Percentiles rank a stretch among this genome's conserved stretches.
Conservation (phyloP, 2,113 vertebrate species). For the Nansenia antarctica region DNA sequence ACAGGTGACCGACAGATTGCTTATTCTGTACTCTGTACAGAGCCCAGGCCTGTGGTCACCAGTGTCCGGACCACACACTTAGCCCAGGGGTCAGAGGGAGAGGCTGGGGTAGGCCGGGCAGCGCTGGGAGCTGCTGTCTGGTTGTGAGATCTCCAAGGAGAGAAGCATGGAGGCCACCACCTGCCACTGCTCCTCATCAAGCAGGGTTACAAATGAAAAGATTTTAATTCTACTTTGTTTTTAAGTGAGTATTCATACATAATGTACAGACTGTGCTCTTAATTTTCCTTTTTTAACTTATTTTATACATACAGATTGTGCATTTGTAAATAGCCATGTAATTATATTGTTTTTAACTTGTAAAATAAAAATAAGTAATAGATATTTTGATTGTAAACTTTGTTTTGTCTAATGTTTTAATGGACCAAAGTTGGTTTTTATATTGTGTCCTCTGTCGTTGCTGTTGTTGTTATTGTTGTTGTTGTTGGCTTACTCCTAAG, state of each 20-base stretch:
- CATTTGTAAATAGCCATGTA: slow-evolving; percentile 99
- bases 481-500: slow-evolving; percentile 82
- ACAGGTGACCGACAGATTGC: neutral
- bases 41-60: neutral
- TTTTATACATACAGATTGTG: slow-evolving; percentile 98
- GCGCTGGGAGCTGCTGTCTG: slow-evolving; percentile 75
- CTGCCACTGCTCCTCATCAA: slow-evolving; percentile 29
- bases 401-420: slow-evolving; percentile 91
- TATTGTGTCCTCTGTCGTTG: slow-evolving; percentile 78
- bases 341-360: slow-evolving; percentile 95
- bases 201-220: slow-evolving; percentile 52
- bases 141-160: slow-evolving; percentile 9
- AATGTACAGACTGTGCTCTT: slow-evolving; percentile 95
- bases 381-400: slow-evolving; percentile 95
- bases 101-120: slow-evolving; percentile 45
- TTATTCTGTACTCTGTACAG: neutral
- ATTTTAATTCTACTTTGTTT: slow-evolving; percentile 48
- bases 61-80: slow-evolving; percentile 26
- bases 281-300: slow-evolving; percentile 99
- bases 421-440: slow-evolving; percentile 95
- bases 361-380: slow-evolving; percentile 82
- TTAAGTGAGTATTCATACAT: slow-evolving; percentile 76
- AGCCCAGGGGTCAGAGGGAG: slow-evolving; percentile 49
- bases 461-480: slow-evolving; percentile 72
- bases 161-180: neutral